A percentile compares a stretch with the other conserved stretches of the same genome.
Evolutionary conservation across 2,888 invertebrate species (phyloP).

Genomic region (Lypha dubia): DNA sequence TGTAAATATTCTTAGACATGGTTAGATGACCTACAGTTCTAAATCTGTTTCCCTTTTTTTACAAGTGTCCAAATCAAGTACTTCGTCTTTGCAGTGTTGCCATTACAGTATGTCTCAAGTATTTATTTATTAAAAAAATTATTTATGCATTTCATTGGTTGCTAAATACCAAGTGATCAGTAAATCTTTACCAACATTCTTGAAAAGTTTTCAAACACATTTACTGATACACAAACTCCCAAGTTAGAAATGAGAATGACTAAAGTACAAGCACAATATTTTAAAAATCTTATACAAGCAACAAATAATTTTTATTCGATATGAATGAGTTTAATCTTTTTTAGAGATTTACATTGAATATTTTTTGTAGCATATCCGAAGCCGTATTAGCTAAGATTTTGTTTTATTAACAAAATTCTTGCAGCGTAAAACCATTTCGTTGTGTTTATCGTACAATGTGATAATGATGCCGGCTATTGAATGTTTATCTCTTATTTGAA

Average conservation of each 20-base stretch:
- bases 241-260: too few species aligned
- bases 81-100: background rate
- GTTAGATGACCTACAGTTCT: background rate
- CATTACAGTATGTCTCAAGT: too few species aligned
- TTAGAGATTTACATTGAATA: background rate
- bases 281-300: too few species aligned
- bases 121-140: too few species aligned
- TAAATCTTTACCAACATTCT: too few species aligned
- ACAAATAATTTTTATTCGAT: too few species aligned
- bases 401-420: constrained; percentile 16
- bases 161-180: too few species aligned
- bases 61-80: background rate
- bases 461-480: constrained; percentile 39
- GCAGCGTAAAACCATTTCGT: constrained; percentile 4
- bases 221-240: too few species aligned
- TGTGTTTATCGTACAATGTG: constrained; percentile 28
- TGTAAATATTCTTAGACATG: background rate
- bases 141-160: too few species aligned
- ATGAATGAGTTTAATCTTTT: background rate
- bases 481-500: constrained; percentile 16
- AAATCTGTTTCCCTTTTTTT: background rate
- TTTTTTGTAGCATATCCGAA: constrained; percentile 51
- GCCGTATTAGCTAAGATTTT: constrained; percentile 51
- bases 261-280: too few species aligned
- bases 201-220: too few species aligned